These are phyloP conservation scores for Caracal caracal DNA, from an alignment of 2,113 vertebrate genomes.

Conservation along the genomic window DNA sequence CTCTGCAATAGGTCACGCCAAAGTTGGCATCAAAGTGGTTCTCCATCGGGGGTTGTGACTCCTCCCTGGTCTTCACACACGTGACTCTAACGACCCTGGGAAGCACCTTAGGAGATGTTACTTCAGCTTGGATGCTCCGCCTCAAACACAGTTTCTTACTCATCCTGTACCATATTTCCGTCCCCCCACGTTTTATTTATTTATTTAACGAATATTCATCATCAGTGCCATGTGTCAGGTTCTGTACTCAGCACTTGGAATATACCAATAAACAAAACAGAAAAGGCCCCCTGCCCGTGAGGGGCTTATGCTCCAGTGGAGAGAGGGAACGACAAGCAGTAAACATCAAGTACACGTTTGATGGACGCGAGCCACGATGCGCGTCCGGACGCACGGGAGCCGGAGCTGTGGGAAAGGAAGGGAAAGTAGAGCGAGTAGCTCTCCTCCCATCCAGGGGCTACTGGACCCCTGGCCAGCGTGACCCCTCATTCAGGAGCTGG, in stretches of 20 bases:
- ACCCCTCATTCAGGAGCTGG: background rate
- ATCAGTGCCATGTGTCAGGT: background rate
- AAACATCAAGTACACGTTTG: background rate
- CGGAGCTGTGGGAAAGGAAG: background rate
- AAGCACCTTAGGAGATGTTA: background rate
- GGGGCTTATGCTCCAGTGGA: background rate
- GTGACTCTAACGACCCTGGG: background rate
- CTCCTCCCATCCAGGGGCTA: too few species aligned
- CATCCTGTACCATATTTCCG: background rate
- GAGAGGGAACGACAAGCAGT: background rate
- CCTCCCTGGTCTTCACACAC: background rate
- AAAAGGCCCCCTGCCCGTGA: background rate
- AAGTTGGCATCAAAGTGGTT: background rate
- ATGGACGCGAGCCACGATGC: too few species aligned
- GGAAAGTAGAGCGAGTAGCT: rapidly evolving
- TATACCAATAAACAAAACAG: background rate
- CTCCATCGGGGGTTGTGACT: background rate
- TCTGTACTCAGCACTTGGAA: background rate
- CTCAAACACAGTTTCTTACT: background rate
- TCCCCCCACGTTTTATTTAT: background rate
- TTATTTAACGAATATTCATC: background rate
- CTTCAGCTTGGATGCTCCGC: background rate
- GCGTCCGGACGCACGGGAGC: background rate
- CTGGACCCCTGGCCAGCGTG: background rate
- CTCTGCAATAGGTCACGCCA: rapidly evolving